These are phyloP conservation scores for Herpetotheres cachinnans DNA, from an alignment of 2,113 vertebrate genomes.

Conservation along the genomic window DNA sequence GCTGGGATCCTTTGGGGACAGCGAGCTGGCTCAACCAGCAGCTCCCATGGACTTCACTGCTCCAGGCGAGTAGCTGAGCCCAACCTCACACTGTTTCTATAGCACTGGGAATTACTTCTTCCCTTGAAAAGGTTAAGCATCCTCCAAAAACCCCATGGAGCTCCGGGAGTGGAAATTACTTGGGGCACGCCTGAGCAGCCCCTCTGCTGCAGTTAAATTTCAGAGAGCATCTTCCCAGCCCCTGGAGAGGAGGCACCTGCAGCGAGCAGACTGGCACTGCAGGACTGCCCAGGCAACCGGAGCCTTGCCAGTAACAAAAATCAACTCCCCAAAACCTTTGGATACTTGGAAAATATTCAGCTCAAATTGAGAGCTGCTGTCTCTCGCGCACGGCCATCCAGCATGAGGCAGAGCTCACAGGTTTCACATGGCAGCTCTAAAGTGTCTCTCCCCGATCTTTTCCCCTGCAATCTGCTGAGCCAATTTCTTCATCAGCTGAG, in stretches of 20 bases:
- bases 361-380: background rate
- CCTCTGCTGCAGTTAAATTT: background rate
- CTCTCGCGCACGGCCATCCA: fast-evolving
- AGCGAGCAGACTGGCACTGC: background rate
- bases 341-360: background rate
- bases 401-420: background rate
- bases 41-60: background rate
- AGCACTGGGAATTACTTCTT: background rate
- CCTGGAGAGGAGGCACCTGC: background rate
- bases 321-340: background rate
- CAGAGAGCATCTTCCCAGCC: background rate
- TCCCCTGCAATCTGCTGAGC: background rate
- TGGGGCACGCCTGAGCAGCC: background rate
- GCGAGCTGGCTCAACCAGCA: background rate
- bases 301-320: background rate
- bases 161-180: background rate
- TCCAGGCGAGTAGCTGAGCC: background rate
- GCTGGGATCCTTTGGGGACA: background rate
- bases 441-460: background rate
- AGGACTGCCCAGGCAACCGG: background rate
- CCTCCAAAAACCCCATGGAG: background rate
- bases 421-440: background rate
- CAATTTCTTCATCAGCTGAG: background rate
- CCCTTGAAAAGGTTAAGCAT: background rate
- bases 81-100: background rate